Evolutionary conservation across 2,113 vertebrate species (phyloP).

Genomic region (Anas platyrhynchos): DNA sequence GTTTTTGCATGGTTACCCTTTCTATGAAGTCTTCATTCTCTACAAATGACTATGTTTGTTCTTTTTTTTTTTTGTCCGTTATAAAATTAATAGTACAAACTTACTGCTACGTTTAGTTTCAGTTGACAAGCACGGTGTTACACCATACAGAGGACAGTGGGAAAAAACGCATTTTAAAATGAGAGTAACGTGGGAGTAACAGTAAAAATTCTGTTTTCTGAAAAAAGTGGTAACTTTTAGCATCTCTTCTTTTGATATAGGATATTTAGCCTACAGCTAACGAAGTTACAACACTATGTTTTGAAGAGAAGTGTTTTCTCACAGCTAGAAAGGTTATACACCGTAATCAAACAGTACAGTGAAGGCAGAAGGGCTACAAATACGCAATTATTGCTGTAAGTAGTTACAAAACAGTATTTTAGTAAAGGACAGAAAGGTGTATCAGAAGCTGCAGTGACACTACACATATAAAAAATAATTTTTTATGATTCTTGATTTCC

Average conservation of each 20-base stretch:
- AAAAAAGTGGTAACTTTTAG: background rate
- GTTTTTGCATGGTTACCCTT: too few relatives aligned
- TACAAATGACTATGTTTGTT: too few relatives aligned
- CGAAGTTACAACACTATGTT: background rate
- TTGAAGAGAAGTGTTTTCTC: background rate
- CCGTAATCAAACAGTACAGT: background rate
- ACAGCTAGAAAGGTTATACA: background rate
- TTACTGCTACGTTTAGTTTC: background rate
- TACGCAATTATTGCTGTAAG: background rate
- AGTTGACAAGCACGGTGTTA: background rate
- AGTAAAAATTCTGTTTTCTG: background rate
- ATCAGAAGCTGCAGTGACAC: slow-evolving; percentile 33
- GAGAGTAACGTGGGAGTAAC: background rate
- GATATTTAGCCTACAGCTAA: background rate
- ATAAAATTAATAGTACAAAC: background rate
- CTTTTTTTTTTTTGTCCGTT: background rate
- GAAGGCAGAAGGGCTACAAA: background rate
- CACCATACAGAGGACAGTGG: background rate
- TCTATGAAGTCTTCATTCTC: too few relatives aligned
- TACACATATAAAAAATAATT: background rate
- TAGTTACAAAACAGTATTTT: slow-evolving; percentile 22
- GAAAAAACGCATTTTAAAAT: background rate
- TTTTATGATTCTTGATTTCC: background rate
- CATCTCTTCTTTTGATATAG: background rate
- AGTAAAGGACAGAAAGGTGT: background rate